Base-by-base conservation (phyloP, 2,113 vertebrate genomes). In the Actenoides lindsayi region DNA sequence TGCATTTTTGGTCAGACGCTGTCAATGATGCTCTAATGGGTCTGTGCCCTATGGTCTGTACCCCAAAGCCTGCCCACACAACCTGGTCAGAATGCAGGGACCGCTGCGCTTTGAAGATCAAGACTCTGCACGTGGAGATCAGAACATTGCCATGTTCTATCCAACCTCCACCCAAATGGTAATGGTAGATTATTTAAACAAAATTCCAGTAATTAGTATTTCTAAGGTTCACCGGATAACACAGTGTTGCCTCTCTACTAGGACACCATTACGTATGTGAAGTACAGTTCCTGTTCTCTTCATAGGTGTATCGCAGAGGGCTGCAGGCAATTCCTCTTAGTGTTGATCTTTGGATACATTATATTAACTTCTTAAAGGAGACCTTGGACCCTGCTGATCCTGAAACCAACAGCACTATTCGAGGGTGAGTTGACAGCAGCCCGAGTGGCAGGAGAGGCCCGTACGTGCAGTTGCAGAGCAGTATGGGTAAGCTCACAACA, bases 271-370 rank as follows among this genome's bases (percentile, higher is more conserved):
- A 89, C 94, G 90, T 96, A 96, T 96, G 97, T 97, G 96, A 97
- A 96, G 96, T 97, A 98, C 97, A 98, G 98, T 95, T 97, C 76
- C 39, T 94, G 91, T 98, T 98, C 94, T 94, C 92, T 98, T 98
- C 96, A 71, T 98, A 99, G 99, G 99, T 99, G 17, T 99, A 99
- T 98, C 98, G 99, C 75, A 98, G 99, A 97, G 99, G 99, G 68
- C 98, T 99, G 93, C 99, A 99, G 98, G 99, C 99, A 93, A 99
- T 99, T 96, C 99, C 99, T 88, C 99, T 99, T 96, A 99, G 99
- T 91, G 99, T 99, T 95, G 99, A 99, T 96, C 98, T 99, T 84
- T 99, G 99, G 99, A 98, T 99, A 96, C 99, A 99, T 97, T 99
- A 99, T 97, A 98, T 99, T 97, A 98, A 99, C 96, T 99, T 99